phyloP scores from a whole-genome alignment of 2,113 vertebrate species.

The Rhineura floridana region DNA sequence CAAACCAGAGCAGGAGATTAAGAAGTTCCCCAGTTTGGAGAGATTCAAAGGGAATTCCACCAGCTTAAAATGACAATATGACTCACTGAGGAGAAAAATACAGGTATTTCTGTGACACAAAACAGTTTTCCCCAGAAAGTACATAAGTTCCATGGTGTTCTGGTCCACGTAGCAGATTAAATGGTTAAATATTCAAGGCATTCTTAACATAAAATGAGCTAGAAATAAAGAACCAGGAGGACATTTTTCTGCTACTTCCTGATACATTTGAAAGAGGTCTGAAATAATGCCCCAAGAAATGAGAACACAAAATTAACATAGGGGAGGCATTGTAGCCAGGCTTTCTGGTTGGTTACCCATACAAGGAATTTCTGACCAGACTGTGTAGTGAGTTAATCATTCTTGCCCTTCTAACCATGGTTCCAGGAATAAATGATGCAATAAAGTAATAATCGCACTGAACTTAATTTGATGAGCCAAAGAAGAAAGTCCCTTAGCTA shows the following conservation, averaged over 20 bases:
- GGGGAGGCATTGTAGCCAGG: not conserved
- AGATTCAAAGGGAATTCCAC: too few relatives aligned
- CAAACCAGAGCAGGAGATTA: too few relatives aligned
- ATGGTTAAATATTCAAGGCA: not conserved
- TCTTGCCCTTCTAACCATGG: not conserved
- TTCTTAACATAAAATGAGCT: not conserved
- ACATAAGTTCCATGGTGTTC: too few relatives aligned
- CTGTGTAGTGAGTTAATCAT: not conserved
- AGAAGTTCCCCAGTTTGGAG: too few relatives aligned
- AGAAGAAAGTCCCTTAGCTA: not conserved
- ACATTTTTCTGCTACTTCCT: not conserved
- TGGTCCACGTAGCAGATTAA: too few relatives aligned
- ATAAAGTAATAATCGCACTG: rapidly evolving
- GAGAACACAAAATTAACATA: not conserved
- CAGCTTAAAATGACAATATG: too few relatives aligned
- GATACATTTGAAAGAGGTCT: not conserved
- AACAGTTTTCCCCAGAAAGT: too few relatives aligned
- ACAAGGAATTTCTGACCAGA: not conserved
- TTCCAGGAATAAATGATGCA: not conserved
- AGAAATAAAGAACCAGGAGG: not conserved
- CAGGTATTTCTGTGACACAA: too few relatives aligned
- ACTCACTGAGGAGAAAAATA: too few relatives aligned
- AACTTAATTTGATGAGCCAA: not conserved
- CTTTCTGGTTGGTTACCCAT: not conserved
- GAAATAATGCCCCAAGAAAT: not conserved